A percentile compares a stretch with the other conserved stretches of the same genome.
Evolutionary conservation across 2,797 vertebrate species (phyloP).

Genomic region (Brachyrhaphis roseni): DNA sequence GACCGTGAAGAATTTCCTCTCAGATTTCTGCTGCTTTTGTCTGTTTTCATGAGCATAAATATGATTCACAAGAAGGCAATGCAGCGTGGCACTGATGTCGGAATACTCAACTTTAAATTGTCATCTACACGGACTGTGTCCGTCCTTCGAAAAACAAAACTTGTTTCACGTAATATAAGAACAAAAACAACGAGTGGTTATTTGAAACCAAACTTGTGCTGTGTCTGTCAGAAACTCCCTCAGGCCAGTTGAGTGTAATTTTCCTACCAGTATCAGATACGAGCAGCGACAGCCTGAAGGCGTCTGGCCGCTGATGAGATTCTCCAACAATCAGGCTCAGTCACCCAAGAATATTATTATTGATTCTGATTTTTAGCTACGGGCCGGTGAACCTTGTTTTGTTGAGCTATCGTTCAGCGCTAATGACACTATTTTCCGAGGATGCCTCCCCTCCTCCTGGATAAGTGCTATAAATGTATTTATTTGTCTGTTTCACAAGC

Average conservation of each 20-base stretch:
- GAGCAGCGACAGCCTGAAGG: slow-evolving; percentile 31
- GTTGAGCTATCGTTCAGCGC: not conserved
- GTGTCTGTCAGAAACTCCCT: not conserved
- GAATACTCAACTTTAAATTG: not conserved
- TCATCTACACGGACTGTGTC: not conserved
- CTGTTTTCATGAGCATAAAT: not conserved
- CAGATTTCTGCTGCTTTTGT: not conserved
- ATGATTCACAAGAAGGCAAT: not conserved
- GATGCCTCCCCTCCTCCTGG: slow-evolving; percentile 46
- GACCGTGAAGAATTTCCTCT: not conserved
- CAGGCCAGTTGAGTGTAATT: slow-evolving; percentile 3
- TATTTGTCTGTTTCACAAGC: slow-evolving; percentile 63
- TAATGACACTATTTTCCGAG: slow-evolving; percentile 17
- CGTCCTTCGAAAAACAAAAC: not conserved
- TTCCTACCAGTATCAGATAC: slow-evolving; percentile 22
- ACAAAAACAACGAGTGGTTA: not conserved
- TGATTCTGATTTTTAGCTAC: slow-evolving; percentile 74
- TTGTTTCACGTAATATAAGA: not conserved
- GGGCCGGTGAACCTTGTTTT: slow-evolving; percentile 16
- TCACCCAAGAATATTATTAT: slow-evolving; percentile 75
- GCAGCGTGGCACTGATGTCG: not conserved
- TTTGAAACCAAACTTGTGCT: not conserved
- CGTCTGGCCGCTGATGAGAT: slow-evolving; percentile 55
- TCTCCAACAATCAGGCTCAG: slow-evolving; percentile 59
- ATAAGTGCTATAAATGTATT: slow-evolving; percentile 62